phyloP scores from a whole-genome alignment of 2,888 invertebrate genomes.

The Lepetodrilus schrolli region DNA sequence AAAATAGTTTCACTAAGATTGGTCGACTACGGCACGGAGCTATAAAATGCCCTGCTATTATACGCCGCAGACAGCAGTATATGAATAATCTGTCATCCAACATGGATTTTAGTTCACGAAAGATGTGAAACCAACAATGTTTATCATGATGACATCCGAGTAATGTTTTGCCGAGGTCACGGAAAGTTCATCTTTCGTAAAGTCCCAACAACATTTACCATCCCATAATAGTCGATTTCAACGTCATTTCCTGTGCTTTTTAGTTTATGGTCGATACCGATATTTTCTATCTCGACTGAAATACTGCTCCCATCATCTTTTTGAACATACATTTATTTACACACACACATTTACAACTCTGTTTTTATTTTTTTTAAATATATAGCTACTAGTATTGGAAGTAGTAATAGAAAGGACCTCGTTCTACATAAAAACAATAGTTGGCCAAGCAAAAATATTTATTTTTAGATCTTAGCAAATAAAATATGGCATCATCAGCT shows the following conservation, averaged over 20 bases:
- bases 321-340: no score
- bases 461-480: conserved; percentile 12
- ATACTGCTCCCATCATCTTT: no score
- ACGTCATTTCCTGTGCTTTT: conserved; percentile 3
- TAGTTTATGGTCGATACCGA: neutral
- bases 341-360: neutral
- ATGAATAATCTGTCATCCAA: neutral
- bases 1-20: conserved; percentile 11
- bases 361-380: no score
- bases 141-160: neutral
- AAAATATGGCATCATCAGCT: no score
- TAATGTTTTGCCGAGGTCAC: conserved; percentile 3
- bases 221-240: neutral
- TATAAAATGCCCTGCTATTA: no score
- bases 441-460: neutral
- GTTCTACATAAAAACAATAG: neutral
- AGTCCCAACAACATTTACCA: neutral
- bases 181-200: neutral
- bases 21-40: no score
- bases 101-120: neutral
- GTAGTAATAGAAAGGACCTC: no score
- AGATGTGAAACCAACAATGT: no score
- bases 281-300: no score
- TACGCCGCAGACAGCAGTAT: no score
- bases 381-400: no score